Evolutionary conservation across 2,113 vertebrate species (phyloP).

Genomic region (Microcebus griseorufus): DNA sequence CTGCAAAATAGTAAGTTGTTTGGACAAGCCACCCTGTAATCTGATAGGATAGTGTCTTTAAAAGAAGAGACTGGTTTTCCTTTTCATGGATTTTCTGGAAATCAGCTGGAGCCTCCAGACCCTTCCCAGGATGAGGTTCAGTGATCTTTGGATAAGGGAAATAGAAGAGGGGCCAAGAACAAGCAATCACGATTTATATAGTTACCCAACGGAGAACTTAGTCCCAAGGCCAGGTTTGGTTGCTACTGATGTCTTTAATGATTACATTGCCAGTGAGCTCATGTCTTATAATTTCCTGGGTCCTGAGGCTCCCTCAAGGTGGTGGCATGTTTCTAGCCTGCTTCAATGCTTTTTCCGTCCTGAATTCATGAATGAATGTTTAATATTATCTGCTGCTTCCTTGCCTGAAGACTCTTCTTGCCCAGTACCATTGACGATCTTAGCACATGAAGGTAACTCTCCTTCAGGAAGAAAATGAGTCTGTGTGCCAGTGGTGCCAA

Average conservation of each 20-base stretch:
- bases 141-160: constrained; percentile 43
- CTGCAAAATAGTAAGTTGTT: constrained; percentile 49
- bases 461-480: constrained; percentile 95
- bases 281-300: constrained; percentile 89
- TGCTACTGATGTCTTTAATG: constrained; percentile 88
- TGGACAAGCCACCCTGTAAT: not conserved
- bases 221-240: constrained; percentile 83
- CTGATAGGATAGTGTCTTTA: constrained; percentile 54
- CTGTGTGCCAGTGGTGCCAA: constrained; percentile 95
- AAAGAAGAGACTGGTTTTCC: not conserved
- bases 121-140: constrained; percentile 9
- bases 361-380: constrained; percentile 90
- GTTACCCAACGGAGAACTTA: constrained; percentile 80
- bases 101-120: constrained; percentile 51
- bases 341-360: constrained; percentile 93
- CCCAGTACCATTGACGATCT: constrained; percentile 88
- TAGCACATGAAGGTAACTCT: constrained; percentile 93
- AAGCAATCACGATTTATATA: constrained; percentile 82
- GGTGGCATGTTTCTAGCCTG: constrained; percentile 87
- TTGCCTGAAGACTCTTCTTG: constrained; percentile 87
- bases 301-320: constrained; percentile 90
- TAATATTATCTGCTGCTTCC: constrained; percentile 90
- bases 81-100: constrained; percentile 39
- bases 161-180: constrained; percentile 64
- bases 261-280: constrained; percentile 91